A percentile compares a stretch with the other conserved stretches of the same genome.
phyloP scores from a whole-genome alignment of 1,140 invertebrate species.

The Epicauta chinensis region DNA sequence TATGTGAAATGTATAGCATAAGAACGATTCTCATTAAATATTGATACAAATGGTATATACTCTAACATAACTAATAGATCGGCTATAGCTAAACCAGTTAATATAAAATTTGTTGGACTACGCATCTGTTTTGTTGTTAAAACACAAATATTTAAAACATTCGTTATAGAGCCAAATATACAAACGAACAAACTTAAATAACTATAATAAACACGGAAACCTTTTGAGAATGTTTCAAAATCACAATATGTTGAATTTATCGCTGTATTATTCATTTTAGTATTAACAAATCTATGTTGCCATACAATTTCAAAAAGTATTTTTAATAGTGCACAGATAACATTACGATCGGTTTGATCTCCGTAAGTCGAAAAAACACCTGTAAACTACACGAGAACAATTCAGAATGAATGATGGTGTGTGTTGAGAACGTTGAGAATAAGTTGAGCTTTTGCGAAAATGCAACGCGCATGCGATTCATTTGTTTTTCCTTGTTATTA shows the following conservation, averaged over 20 bases:
- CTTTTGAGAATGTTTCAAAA: constrained; percentile 42
- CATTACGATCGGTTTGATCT: no score
- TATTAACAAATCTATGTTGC: not conserved
- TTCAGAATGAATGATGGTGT: no score
- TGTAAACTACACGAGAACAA: no score
- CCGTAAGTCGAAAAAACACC: no score
- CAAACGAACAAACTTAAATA: constrained; percentile 76
- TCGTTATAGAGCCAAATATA: constrained; percentile 85
- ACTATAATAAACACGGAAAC: constrained; percentile 57
- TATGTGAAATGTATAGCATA: constrained; percentile 58
- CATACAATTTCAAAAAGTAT: no score
- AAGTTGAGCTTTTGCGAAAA: not conserved
- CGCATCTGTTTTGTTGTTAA: constrained; percentile 83
- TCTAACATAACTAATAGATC: constrained; percentile 90
- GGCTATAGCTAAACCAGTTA: constrained; percentile 83
- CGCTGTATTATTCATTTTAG: not conserved
- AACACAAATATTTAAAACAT: constrained; percentile 91
- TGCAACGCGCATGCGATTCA: not conserved
- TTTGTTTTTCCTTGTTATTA: no score
- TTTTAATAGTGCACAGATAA: no score
- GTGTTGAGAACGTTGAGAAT: not conserved
- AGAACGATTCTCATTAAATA: constrained; percentile 50
- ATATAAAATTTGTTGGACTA: constrained; percentile 77
- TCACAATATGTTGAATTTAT: constrained; percentile 40
- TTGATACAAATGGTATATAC: constrained; percentile 85